phyloP scores from a whole-genome alignment of 2,113 vertebrate genomes.

The Laticauda colubrina region DNA sequence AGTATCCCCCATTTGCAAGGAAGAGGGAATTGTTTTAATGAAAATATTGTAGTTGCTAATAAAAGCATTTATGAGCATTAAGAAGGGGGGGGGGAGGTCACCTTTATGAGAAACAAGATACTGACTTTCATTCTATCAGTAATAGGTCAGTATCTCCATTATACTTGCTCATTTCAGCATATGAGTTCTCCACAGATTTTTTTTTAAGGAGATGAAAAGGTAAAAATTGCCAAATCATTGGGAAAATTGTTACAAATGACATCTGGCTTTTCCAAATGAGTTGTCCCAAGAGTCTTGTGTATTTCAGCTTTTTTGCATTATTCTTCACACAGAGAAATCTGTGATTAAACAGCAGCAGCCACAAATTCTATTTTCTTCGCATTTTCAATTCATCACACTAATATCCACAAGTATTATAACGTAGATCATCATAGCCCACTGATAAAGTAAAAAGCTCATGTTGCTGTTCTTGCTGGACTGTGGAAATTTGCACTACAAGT shows the following conservation, averaged over 20 bases:
- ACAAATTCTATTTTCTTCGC: background rate
- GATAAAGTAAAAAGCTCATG: background rate
- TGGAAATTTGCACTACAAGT: background rate
- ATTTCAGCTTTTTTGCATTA: slow-evolving; percentile 24
- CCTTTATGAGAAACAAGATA: slow-evolving; percentile 11
- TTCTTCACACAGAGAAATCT: slow-evolving; percentile 18
- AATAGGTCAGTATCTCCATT: slow-evolving; percentile 47
- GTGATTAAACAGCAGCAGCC: slow-evolving; percentile 10
- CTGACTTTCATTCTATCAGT: slow-evolving; percentile 33
- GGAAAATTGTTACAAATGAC: slow-evolving; percentile 42
- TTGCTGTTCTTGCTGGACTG: background rate
- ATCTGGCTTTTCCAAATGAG: slow-evolving; percentile 51
- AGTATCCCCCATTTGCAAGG: background rate
- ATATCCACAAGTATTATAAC: background rate
- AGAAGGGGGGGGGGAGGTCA: background rate
- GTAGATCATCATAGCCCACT: slow-evolving; percentile 5
- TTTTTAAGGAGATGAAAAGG: slow-evolving; percentile 49
- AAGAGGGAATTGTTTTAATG: background rate
- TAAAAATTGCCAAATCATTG: slow-evolving; percentile 38
- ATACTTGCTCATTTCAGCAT: slow-evolving; percentile 41
- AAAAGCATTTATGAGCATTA: background rate
- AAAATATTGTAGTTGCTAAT: background rate
- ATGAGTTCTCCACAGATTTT: slow-evolving; percentile 20
- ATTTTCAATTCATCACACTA: background rate
- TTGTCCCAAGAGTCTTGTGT: slow-evolving; percentile 25